Conservation (phyloP, 2,888 invertebrate species). For the Eupeodes latifasciatus region DNA sequence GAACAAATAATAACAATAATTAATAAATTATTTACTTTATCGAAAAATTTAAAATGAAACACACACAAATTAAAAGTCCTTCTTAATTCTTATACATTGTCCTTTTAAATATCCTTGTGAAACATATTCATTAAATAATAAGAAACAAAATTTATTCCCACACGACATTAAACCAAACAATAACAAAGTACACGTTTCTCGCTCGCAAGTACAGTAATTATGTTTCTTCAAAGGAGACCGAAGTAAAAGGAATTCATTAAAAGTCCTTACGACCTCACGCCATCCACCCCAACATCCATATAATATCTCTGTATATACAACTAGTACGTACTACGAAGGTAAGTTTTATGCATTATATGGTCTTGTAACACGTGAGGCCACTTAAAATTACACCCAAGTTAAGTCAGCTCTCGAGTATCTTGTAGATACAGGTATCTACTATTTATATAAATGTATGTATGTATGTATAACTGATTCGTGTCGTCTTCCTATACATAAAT, state of each 20-base stretch:
- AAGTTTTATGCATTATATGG: slow-evolving; percentile 6
- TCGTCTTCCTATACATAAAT: slow-evolving; percentile 57
- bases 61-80: slow-evolving; percentile 14
- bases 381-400: slow-evolving; percentile 56
- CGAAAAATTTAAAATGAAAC: slow-evolving; percentile 1
- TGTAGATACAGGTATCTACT: neutral
- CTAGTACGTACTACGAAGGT: neutral
- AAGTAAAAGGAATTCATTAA: slow-evolving; percentile 54
- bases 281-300: neutral
- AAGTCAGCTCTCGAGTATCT: slow-evolving; percentile 26
- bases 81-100: neutral
- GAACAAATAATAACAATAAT: no score
- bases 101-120: neutral
- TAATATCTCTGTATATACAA: neutral
- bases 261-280: slow-evolving; percentile 55
- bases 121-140: slow-evolving; percentile 4
- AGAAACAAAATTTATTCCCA: slow-evolving; percentile 25
- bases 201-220: slow-evolving; percentile 59
- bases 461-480: slow-evolving; percentile 32
- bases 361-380: slow-evolving; percentile 66
- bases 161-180: slow-evolving; percentile 18
- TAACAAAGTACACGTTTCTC: neutral
- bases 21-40: neutral
- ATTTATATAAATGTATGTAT: no score
- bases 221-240: slow-evolving; percentile 54